Evolutionary conservation across 2,113 vertebrate species (phyloP).

Genomic region (Alectura lathami): DNA sequence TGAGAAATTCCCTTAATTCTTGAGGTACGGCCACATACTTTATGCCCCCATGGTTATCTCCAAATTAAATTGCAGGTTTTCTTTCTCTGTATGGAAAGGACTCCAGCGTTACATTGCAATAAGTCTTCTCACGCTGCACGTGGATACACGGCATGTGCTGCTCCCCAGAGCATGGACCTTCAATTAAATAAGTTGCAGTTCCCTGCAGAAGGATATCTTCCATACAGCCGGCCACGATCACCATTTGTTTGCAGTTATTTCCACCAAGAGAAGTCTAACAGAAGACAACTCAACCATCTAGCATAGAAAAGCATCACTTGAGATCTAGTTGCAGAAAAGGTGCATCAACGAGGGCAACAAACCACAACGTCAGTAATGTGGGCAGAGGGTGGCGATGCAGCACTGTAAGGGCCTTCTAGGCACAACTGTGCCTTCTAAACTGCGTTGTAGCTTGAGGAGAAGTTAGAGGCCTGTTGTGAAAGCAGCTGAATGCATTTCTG

Average conservation of each 20-base stretch:
- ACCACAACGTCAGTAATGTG: too few relatives aligned
- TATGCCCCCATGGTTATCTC: background rate
- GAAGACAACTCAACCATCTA: background rate
- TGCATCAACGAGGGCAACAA: fast-evolving
- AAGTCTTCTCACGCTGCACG: background rate
- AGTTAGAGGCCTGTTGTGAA: background rate
- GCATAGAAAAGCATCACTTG: background rate
- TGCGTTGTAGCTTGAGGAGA: background rate
- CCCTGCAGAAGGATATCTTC: background rate
- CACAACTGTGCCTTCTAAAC: background rate
- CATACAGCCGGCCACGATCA: background rate
- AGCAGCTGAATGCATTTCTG: fast-evolving
- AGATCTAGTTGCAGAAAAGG: background rate
- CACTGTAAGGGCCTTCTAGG: background rate
- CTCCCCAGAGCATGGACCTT: background rate
- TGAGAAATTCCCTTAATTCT: background rate
- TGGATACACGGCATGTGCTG: background rate
- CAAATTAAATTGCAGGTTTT: background rate
- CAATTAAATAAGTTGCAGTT: background rate
- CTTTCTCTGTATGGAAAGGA: background rate
- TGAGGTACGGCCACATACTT: background rate
- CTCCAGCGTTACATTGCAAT: background rate
- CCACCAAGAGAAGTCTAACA: background rate
- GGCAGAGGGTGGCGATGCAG: fast-evolving
- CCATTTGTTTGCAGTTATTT: background rate